Evolutionary conservation across 2,113 vertebrate genomes (phyloP).

Genomic region (Pteruthius melanotis): DNA sequence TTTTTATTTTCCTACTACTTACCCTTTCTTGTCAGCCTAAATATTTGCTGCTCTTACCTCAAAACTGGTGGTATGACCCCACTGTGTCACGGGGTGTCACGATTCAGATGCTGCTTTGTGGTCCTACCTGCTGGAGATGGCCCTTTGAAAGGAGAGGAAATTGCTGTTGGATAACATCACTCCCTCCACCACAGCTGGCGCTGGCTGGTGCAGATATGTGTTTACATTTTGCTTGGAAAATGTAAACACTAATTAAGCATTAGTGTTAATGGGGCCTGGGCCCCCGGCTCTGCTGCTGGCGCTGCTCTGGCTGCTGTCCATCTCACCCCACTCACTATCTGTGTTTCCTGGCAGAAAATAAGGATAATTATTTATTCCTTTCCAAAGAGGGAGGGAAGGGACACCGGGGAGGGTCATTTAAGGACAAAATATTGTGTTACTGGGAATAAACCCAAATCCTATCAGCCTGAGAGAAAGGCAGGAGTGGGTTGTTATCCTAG

Average conservation of each 20-base stretch:
- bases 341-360: slow-evolving; percentile 43
- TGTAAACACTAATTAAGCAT: slow-evolving; percentile 62
- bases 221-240: slow-evolving; percentile 44
- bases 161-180: slow-evolving; percentile 36
- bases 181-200: slow-evolving; percentile 11
- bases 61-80: background rate
- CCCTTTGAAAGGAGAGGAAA: slow-evolving; percentile 38
- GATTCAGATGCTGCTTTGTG: background rate
- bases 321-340: slow-evolving; percentile 19
- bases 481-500: background rate
- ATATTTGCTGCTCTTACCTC: background rate
- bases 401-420: background rate
- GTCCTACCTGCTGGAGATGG: slow-evolving; percentile 21
- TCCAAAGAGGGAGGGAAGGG: slow-evolving; percentile 13
- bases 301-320: slow-evolving; percentile 45
- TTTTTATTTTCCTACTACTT: background rate
- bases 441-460: background rate
- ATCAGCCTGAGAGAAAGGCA: background rate
- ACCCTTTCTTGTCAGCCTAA: background rate
- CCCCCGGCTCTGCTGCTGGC: background rate
- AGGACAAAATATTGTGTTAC: slow-evolving; percentile 32
- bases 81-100: fast-evolving
- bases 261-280: slow-evolving; percentile 41
- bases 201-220: background rate
- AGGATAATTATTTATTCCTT: slow-evolving; percentile 27